A percentile compares a stretch with the other conserved stretches of the same genome.
Evolutionary conservation across 2,888 invertebrate species (phyloP).

Genomic region (Rhabditoides inermis): DNA sequence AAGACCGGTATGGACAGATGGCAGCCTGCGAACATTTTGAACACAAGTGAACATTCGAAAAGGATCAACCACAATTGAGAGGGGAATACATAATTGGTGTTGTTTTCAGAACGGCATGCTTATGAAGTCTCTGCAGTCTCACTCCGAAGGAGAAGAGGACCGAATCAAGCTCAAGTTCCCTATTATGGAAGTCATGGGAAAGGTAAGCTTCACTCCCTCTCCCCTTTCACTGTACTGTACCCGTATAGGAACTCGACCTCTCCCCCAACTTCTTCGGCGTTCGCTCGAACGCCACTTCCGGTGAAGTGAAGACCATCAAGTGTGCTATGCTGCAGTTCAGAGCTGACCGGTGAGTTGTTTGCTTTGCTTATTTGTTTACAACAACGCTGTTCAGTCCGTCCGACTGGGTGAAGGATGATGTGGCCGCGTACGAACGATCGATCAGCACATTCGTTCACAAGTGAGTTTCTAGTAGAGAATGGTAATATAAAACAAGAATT

Average conservation of each 20-base stretch:
- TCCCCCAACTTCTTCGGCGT: slow-evolving; percentile 46
- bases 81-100: too few relatives aligned
- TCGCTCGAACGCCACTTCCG: slow-evolving; percentile 12
- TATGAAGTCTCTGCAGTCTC: slow-evolving; percentile 11
- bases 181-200: slow-evolving; percentile 35
- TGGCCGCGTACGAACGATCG: slow-evolving; percentile 30
- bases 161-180: slow-evolving; percentile 37
- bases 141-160: slow-evolving; percentile 9
- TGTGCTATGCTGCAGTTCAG: slow-evolving; percentile 37
- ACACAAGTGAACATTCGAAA: too few relatives aligned
- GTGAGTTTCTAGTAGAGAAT: slow-evolving; percentile 12
- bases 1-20: too few relatives aligned
- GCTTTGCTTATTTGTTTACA: too few relatives aligned
- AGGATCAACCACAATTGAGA: too few relatives aligned
- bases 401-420: slow-evolving; percentile 34
- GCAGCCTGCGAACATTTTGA: too few relatives aligned
- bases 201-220: too few relatives aligned
- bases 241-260: slow-evolving; percentile 41
- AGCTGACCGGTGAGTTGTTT: too few relatives aligned
- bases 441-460: slow-evolving; percentile 33
- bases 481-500: slow-evolving; percentile 4
- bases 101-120: slow-evolving; percentile 35
- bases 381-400: too few relatives aligned
- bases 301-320: slow-evolving; percentile 25
- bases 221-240: too few relatives aligned